These are phyloP conservation scores for Hippopotamus amphibius DNA, from an alignment of 2,113 vertebrate genomes.

Conservation along the genomic window DNA sequence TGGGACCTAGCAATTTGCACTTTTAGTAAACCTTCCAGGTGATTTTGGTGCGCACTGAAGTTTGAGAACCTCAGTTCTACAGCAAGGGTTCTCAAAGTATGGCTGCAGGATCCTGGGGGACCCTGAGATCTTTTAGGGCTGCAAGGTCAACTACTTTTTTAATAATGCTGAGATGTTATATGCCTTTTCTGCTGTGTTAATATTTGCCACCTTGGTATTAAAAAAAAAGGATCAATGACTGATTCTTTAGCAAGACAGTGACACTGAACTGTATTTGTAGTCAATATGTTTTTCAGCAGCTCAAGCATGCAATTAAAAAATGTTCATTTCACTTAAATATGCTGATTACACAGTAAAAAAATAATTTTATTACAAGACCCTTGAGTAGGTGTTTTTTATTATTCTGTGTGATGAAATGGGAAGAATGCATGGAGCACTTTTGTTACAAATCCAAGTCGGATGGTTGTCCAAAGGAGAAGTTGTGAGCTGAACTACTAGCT, in stretches of 20 bases:
- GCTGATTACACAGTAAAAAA: not conserved
- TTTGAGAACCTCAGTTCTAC: not conserved
- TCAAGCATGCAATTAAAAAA: not conserved
- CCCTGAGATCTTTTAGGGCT: not conserved
- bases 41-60: not conserved
- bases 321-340: not conserved
- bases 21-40: not conserved
- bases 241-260: not conserved
- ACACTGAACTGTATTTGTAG: not conserved
- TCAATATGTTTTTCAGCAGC: not conserved
- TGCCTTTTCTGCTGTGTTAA: not conserved
- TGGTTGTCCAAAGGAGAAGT: not conserved
- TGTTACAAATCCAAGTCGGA: not conserved
- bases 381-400: not conserved
- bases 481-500: not conserved
- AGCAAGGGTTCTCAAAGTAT: not conserved
- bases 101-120: fast-evolving
- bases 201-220: not conserved
- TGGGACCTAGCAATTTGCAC: not conserved
- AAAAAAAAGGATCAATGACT: not conserved
- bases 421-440: not conserved
- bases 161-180: not conserved
- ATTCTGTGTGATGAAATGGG: not conserved
- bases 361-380: not conserved
- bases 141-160: not conserved